phyloP scores from a whole-genome alignment of 53 echinoderm and acorn worm species.

The Glandiceps talaboti region DNA sequence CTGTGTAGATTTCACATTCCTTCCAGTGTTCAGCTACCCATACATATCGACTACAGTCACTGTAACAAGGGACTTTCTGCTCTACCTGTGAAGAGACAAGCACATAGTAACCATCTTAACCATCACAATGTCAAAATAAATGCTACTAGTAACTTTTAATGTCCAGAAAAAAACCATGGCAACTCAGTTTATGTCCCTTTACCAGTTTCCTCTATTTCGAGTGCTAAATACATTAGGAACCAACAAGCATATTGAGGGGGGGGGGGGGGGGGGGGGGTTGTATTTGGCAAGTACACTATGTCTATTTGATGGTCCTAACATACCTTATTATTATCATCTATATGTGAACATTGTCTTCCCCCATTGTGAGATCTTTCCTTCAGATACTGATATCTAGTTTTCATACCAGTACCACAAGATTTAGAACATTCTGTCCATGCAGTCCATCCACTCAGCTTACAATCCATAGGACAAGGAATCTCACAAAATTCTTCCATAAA shows the following conservation, averaged over 20 bases:
- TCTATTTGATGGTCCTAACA: too few relatives aligned
- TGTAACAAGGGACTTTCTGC: neutral
- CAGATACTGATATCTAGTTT: conserved; percentile 45
- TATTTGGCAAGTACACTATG: too few relatives aligned
- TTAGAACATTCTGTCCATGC: conserved; percentile 56
- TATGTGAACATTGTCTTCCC: conserved; percentile 69
- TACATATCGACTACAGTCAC: neutral
- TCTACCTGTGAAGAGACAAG: neutral
- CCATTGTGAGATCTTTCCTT: conserved; percentile 25
- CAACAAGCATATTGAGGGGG: too few relatives aligned
- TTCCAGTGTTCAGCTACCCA: neutral
- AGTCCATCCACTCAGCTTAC: conserved; percentile 59
- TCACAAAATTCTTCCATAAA: conserved; percentile 51
- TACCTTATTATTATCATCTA: conserved; percentile 38
- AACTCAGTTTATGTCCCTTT: too few relatives aligned
- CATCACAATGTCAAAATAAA: too few relatives aligned
- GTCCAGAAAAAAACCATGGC: too few relatives aligned
- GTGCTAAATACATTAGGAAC: too few relatives aligned
- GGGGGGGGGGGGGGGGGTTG: too few relatives aligned
- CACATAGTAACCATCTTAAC: too few relatives aligned
- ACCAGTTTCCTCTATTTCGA: too few relatives aligned
- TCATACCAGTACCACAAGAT: conserved; percentile 33
- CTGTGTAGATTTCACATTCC: neutral
- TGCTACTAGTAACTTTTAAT: too few relatives aligned
- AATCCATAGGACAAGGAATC: conserved; percentile 71